Conservation (phyloP, 2,888 invertebrate species). For the Cerastis leucographa region DNA sequence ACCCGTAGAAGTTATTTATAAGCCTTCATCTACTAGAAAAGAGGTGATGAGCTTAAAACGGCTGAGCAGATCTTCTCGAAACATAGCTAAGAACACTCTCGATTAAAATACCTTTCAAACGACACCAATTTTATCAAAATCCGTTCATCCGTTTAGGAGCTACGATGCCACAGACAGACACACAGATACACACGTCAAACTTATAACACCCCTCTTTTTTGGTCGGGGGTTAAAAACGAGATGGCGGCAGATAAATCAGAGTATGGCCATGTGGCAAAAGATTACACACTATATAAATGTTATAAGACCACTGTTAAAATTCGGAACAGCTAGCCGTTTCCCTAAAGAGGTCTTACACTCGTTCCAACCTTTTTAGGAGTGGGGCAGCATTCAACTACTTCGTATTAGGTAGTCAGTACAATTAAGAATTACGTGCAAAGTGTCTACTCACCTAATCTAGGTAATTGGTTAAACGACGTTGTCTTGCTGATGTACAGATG, state of each 20-base stretch:
- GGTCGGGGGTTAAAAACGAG: too few species aligned
- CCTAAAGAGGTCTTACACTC: constrained; percentile 30
- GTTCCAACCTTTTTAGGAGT: constrained; percentile 24
- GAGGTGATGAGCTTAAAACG: too few species aligned
- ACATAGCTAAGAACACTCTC: too few species aligned
- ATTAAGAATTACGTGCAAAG: constrained; percentile 53
- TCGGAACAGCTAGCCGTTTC: constrained; percentile 21
- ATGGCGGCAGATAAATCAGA: background rate
- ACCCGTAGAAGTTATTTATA: too few species aligned
- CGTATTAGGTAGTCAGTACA: constrained; percentile 25
- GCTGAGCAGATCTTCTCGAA: too few species aligned
- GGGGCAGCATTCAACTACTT: constrained; percentile 7
- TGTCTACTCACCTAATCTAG: constrained; percentile 30
- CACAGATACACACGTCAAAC: too few species aligned
- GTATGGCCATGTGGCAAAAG: background rate
- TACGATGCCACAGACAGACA: too few species aligned
- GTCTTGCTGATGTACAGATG: background rate
- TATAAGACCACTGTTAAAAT: constrained; percentile 29
- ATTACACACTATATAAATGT: background rate
- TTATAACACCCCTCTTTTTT: too few species aligned
- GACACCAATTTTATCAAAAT: too few species aligned
- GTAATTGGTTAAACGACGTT: constrained; percentile 24
- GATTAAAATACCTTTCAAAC: too few species aligned
- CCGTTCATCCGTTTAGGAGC: too few species aligned
- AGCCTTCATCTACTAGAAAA: too few species aligned